A percentile compares a stretch with the other conserved stretches of the same genome.
phyloP scores from a whole-genome alignment of 2,888 invertebrate genomes.

The Crocallis elinguaria region DNA sequence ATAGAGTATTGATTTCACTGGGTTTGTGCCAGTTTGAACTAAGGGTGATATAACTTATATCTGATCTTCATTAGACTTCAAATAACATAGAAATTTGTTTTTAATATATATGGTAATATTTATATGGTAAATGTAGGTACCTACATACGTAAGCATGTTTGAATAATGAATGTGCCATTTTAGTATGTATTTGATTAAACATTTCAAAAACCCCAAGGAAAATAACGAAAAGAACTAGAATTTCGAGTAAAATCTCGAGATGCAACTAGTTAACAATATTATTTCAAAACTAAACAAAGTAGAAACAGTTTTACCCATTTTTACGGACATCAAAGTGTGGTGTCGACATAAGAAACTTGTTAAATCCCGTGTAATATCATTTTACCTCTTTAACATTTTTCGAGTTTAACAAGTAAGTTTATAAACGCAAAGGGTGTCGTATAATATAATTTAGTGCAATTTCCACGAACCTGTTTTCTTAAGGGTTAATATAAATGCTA shows the following conservation, averaged over 20 bases:
- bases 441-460: slow-evolving; percentile 65
- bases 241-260: neutral
- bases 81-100: too few relatives aligned
- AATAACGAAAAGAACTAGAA: neutral
- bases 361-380: neutral
- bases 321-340: neutral
- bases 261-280: neutral
- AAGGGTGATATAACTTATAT: too few relatives aligned
- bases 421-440: slow-evolving; percentile 43
- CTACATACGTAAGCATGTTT: too few relatives aligned
- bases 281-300: neutral
- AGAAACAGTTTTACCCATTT: neutral
- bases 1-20: slow-evolving; percentile 57
- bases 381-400: slow-evolving; percentile 10
- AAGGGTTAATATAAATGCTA: slow-evolving; percentile 79
- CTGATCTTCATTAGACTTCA: too few relatives aligned
- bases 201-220: neutral
- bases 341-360: neutral
- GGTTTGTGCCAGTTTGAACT: slow-evolving; percentile 40
- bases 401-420: slow-evolving; percentile 1
- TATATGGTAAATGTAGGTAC: too few relatives aligned
- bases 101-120: too few relatives aligned
- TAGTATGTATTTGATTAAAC: neutral
- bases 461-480: slow-evolving; percentile 64
- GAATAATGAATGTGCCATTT: neutral